These are phyloP conservation scores for Ahaetulla prasina DNA, from an alignment of 2,113 vertebrate species.

Conservation along the genomic window DNA sequence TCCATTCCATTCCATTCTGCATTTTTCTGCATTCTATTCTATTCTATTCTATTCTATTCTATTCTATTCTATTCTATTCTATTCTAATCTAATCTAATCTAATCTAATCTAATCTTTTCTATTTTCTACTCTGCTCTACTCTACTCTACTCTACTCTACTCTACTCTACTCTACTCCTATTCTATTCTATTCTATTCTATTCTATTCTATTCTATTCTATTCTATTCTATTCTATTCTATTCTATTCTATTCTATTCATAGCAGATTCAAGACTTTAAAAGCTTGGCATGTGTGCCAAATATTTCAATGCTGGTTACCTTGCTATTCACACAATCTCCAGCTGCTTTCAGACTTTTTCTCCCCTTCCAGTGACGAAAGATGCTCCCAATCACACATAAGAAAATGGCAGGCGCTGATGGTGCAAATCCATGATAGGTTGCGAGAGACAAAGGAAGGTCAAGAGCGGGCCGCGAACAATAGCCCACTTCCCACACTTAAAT, in stretches of 20 bases:
- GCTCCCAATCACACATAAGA: not conserved
- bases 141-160: no score
- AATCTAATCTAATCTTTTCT: no score
- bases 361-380: not conserved
- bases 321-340: not conserved
- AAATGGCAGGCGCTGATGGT: not conserved
- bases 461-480: constrained; percentile 7
- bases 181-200: no score
- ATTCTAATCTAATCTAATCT: no score
- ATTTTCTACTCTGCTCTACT: no score
- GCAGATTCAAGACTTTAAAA: not conserved
- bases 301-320: not conserved
- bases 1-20: no score
- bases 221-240: no score
- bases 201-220: no score
- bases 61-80: no score
- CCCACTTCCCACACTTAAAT: not conserved
- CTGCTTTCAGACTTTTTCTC: not conserved
- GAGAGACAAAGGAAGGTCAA: constrained; percentile 30
- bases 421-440: constrained; percentile 7
- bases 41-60: no score
- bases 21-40: no score
- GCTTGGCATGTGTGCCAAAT: not conserved
- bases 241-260: not conserved
- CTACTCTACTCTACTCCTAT: no score